Base-by-base conservation (phyloP, 2,113 vertebrate genomes). In the Vimba vimba region DNA sequence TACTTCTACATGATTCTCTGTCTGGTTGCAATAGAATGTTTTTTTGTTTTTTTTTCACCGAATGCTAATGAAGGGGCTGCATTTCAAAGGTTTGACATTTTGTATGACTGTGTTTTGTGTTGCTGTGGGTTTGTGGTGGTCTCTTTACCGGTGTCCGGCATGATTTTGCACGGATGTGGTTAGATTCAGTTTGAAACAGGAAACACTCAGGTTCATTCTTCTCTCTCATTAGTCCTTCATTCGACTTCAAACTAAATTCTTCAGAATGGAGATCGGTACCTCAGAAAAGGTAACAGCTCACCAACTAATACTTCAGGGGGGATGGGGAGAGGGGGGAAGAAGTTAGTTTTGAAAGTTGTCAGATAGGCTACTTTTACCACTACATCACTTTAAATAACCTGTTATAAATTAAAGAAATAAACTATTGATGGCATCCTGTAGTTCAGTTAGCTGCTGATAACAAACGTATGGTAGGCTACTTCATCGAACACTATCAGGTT, bases 131-230 rank as follows among this genome's bases (percentile, higher is more conserved):
- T 77, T 89, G 83, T 83, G 74, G 88, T 83, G 88, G 88, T 87
- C 86, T 82, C 74, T 33, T 85, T 13, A 45, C 59, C 45, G 76
- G 59, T 86, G 86, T 87, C 86, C 88, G 47, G 83, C 66, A 17
- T 25, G 71, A 30, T 52, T 11, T 36, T 68, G 84, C 74, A 17
- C 86, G 88, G 88, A 89, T 89, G 88, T 85, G 88, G 88, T 85
- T 73, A 17, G 36, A 62, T 79, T 83, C 66, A 85, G 83, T 87
- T 87, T 85, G 83, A 87, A 87, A 89, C 88, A 89, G 88, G 88
- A 89, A 89, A 79, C 74, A 87, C 81, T 60, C n/a, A 43, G 23
- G 52, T 69, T 36, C 66, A 45, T 39, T 59, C 7, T 39, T 9
- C 60, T 74, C 39, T 43, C 66, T 83, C 74, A 86, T 77, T 59